phyloP scores from a whole-genome alignment of 2,797 vertebrate species.

The Sebastes matsubarae region DNA sequence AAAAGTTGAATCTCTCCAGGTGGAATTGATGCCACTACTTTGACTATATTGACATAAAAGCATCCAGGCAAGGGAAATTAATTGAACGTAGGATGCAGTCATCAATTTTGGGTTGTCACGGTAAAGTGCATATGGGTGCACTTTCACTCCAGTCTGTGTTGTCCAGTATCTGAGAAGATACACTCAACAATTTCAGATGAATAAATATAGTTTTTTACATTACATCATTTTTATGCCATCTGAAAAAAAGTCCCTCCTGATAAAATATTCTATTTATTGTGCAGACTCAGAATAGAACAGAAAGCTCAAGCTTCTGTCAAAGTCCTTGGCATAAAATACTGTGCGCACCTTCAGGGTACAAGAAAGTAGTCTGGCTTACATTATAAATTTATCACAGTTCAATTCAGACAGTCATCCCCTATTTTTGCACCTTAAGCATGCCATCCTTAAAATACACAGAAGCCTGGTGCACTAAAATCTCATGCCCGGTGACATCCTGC shows the following conservation, averaged over 20 bases:
- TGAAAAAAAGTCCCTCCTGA: conserved; percentile 23
- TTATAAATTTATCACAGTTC: conserved; percentile 52
- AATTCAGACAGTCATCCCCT: conserved; percentile 39
- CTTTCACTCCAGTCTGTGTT: background rate
- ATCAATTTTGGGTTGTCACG: background rate
- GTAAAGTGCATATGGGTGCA: background rate
- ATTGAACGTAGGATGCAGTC: background rate
- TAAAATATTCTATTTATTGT: conserved; percentile 56
- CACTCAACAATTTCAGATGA: conserved; percentile 18
- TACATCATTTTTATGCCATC: conserved; percentile 13
- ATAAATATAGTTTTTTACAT: conserved; percentile 26
- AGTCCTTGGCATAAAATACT: conserved; percentile 45
- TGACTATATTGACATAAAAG: background rate
- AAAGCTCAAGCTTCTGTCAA: conserved; percentile 43
- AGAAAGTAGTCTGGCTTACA: conserved; percentile 44
- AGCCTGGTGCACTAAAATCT: conserved; percentile 11
- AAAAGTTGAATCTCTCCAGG: background rate
- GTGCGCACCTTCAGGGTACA: conserved; percentile 31
- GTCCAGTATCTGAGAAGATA: background rate
- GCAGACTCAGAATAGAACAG: conserved; percentile 43
- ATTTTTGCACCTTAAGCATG: conserved; percentile 40
- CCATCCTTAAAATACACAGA: conserved; percentile 37
- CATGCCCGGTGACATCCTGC: conserved; percentile 6
- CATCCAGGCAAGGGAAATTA: background rate
- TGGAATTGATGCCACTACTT: conserved; percentile 2